phyloP scores from a whole-genome alignment of 2,888 invertebrate genomes.

The Lasioglossum figueresi region DNA sequence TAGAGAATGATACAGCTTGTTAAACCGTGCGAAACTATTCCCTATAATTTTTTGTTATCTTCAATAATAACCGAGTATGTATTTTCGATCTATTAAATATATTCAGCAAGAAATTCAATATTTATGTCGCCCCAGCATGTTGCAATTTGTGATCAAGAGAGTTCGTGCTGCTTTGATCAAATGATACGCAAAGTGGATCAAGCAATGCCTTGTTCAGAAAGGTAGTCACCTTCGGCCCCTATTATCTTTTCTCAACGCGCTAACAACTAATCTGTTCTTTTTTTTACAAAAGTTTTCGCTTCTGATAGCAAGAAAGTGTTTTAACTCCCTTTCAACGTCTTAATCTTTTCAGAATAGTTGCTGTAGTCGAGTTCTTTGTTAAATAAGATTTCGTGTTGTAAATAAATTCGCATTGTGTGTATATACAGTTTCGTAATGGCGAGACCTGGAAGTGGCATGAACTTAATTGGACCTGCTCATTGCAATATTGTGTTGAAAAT shows the following conservation, averaged over 20 bases:
- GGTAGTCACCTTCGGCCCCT: not conserved
- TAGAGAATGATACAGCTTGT: not conserved
- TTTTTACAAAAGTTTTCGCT: not conserved
- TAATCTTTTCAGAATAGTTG: not conserved
- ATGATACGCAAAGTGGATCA: not conserved
- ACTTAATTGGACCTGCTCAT: not conserved
- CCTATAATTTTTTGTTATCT: not conserved
- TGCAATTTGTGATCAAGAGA: not conserved
- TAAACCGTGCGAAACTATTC: not conserved
- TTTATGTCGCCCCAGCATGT: too few relatives aligned
- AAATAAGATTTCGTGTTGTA: not conserved
- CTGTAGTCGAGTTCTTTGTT: not conserved
- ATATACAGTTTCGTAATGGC: not conserved
- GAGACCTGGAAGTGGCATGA: not conserved
- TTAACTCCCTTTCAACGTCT: slow-evolving; percentile 1
- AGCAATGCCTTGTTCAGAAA: slow-evolving; percentile 1
- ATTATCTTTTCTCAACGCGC: not conserved
- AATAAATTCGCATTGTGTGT: not conserved
- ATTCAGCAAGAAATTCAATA: too few relatives aligned
- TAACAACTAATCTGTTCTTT: not conserved
- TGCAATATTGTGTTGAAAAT: slow-evolving; percentile 5
- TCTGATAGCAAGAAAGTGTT: slow-evolving; percentile 1
- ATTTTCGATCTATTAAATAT: not conserved
- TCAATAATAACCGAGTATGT: not conserved
- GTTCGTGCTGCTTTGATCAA: slow-evolving; percentile 5